phyloP scores from a whole-genome alignment of 2,113 vertebrate genomes.

The Protomyctophum bolini region DNA sequence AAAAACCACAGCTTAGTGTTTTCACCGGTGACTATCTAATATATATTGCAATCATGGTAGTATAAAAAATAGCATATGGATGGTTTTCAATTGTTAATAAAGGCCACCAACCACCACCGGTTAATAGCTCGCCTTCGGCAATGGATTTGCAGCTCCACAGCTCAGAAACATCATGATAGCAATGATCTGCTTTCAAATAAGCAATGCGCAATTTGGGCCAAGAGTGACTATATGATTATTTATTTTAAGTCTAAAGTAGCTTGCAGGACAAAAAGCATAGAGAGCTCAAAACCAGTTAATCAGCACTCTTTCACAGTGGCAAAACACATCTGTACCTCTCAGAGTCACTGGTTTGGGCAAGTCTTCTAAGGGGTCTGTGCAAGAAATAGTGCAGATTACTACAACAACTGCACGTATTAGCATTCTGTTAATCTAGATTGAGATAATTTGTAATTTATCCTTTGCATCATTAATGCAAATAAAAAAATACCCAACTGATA shows the following conservation, averaged over 20 bases:
- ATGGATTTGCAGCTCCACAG: too few relatives aligned
- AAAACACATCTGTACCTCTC: constrained; percentile 15
- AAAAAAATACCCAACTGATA: too few relatives aligned
- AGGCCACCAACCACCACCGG: too few relatives aligned
- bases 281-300: neutral
- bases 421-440: neutral
- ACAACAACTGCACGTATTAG: too few relatives aligned
- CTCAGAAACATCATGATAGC: neutral
- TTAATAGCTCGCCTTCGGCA: too few relatives aligned
- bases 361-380: neutral
- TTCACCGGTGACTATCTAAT: neutral
- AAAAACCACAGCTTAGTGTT: neutral
- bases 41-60: neutral
- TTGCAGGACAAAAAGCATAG: neutral
- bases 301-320: neutral
- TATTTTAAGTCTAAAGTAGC: constrained; percentile 1
- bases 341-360: constrained; percentile 6
- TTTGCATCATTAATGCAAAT: too few relatives aligned
- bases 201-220: too few relatives aligned
- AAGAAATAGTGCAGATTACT: neutral
- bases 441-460: neutral
- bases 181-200: too few relatives aligned
- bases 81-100: too few relatives aligned
- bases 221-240: too few relatives aligned
- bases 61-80: neutral